These are phyloP conservation scores for Julus scanicus DNA, from an alignment of 2,888 invertebrate genomes.

Conservation along the genomic window DNA sequence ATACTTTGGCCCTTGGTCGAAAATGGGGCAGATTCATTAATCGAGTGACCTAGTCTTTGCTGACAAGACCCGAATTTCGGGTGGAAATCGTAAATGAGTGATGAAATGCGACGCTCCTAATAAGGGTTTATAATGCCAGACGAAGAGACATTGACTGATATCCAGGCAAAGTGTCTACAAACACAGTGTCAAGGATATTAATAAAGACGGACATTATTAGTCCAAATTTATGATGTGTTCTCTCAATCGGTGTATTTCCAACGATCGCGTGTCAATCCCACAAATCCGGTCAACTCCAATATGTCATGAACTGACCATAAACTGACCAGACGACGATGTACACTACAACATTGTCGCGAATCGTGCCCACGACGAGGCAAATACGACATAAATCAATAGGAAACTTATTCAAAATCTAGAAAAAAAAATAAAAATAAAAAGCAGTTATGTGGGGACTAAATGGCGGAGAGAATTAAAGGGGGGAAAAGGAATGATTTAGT, in stretches of 20 bases:
- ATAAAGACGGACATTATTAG: conserved; percentile 33
- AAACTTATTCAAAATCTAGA: not conserved
- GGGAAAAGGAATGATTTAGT: not conserved
- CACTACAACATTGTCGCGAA: not conserved
- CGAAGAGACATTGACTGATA: conserved; percentile 22
- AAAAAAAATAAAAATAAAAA: not conserved
- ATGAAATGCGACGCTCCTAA: conserved; percentile 28
- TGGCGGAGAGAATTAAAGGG: not conserved
- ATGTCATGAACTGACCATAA: conserved; percentile 22
- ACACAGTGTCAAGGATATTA: conserved; percentile 33
- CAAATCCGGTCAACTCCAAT: conserved; percentile 24
- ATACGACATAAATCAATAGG: not conserved
- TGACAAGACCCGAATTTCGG: not conserved
- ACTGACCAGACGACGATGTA: not conserved
- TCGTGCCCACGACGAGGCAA: not conserved
- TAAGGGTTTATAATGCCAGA: not conserved
- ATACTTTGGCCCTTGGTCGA: not conserved
- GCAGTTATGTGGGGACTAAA: not conserved
- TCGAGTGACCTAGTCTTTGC: conserved; percentile 16
- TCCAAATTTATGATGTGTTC: conserved; percentile 26
- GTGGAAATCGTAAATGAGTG: not conserved
- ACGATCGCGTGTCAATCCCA: conserved; percentile 30
- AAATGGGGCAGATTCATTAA: not conserved
- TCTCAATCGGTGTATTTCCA: not conserved
- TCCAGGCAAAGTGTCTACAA: not conserved